Percentiles rank a stretch among this genome's conserved stretches.
phyloP scores from a whole-genome alignment of 2,113 vertebrate species.

The Pangasianodon gigas region DNA sequence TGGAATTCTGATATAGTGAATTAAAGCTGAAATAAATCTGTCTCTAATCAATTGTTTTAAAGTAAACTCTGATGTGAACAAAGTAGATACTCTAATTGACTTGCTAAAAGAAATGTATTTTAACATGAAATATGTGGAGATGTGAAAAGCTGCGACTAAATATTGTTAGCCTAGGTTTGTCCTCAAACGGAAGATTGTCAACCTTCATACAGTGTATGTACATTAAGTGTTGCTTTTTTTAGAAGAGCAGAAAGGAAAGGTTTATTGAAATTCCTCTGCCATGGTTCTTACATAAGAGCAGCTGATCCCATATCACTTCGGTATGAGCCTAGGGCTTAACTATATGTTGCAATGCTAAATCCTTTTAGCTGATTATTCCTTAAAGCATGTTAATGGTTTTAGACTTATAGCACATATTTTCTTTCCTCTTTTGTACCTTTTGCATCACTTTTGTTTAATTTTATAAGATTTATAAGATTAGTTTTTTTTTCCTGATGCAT shows the following conservation, averaged over 20 bases:
- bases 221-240: background rate
- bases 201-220: background rate
- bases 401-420: background rate
- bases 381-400: background rate
- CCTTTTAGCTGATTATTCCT: background rate
- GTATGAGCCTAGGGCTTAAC: background rate
- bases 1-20: background rate
- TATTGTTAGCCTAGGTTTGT: background rate
- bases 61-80: background rate
- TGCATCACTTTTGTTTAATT: background rate
- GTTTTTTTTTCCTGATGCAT: background rate
- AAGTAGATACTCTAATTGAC: background rate
- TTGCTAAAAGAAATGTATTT: background rate
- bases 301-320: background rate
- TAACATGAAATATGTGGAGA: background rate
- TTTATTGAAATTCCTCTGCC: background rate
- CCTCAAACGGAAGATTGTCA: background rate
- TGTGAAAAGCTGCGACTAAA: background rate
- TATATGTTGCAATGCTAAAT: slow-evolving; percentile 22
- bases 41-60: background rate
- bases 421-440: background rate
- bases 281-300: slow-evolving; percentile 4
- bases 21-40: background rate
- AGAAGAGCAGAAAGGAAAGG: background rate
- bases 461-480: background rate